Conservation (phyloP, 1,140 invertebrate species). For the Rhagoletis pomonella region DNA sequence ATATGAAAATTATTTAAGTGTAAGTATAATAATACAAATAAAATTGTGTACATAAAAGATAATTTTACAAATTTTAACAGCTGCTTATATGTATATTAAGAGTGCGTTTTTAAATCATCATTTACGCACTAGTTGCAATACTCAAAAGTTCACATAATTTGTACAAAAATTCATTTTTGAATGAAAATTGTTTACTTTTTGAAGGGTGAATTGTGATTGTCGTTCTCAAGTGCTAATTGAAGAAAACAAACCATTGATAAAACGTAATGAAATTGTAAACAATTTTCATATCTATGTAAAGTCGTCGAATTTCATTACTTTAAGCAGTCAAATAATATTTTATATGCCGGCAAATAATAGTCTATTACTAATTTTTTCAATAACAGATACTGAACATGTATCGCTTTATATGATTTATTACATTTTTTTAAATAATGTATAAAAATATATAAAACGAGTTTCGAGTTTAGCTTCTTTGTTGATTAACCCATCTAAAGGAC, state of each 20-base stretch:
- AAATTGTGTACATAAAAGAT: not conserved
- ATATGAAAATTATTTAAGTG: conserved; percentile 39
- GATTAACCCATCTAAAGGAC: not conserved
- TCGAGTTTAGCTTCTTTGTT: not conserved
- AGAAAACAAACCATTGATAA: no score
- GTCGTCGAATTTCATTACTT: not conserved
- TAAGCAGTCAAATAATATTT: not conserved
- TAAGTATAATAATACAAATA: conserved; percentile 4
- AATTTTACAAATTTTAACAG: conserved; percentile 5
- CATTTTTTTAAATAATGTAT: not conserved
- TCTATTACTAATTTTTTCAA: not conserved
- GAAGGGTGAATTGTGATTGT: no score
- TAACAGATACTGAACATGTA: not conserved
- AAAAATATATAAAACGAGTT: not conserved
- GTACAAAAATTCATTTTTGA: not conserved
- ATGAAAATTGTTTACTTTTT: not conserved
- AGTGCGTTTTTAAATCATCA: not conserved
- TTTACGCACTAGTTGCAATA: not conserved
- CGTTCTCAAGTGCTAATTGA: no score
- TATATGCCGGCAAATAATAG: not conserved
- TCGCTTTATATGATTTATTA: not conserved
- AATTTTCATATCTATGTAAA: not conserved
- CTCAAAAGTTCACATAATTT: not conserved
- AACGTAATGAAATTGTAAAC: not conserved
- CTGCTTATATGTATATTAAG: not conserved